These are phyloP conservation scores for Argyrosomus japonicus DNA, from an alignment of 2,113 vertebrate genomes.

Conservation along the genomic window DNA sequence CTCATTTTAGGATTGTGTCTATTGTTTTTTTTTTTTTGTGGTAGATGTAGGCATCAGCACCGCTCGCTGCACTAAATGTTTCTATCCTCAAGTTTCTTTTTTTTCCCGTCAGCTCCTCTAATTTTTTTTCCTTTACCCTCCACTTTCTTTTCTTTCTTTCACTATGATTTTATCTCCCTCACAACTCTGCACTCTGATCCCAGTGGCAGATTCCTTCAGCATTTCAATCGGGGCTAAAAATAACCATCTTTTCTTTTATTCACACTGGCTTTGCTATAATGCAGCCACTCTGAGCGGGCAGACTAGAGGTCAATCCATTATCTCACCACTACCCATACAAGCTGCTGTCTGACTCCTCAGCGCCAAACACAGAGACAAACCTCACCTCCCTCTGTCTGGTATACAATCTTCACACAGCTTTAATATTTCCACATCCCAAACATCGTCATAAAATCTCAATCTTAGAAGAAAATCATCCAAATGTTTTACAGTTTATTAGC, in stretches of 20 bases:
- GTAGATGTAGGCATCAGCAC: constrained; percentile 31
- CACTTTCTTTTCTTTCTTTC: constrained; percentile 43
- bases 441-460: constrained; percentile 1
- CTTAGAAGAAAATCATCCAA: background rate
- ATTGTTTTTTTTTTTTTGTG: constrained; percentile 61
- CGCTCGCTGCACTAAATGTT: constrained; percentile 23
- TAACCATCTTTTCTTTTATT: constrained; percentile 86
- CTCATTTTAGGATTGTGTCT: constrained; percentile 58
- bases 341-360: constrained; percentile 85
- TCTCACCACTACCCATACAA: constrained; percentile 84
- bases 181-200: constrained; percentile 62
- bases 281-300: constrained; percentile 81
- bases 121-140: constrained; percentile 46
- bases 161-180: constrained; percentile 66
- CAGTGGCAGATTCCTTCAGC: constrained; percentile 74
- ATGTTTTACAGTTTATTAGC: constrained; percentile 30
- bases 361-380: constrained; percentile 49
- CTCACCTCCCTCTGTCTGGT: constrained; percentile 36
- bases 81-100: constrained; percentile 38
- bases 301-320: constrained; percentile 89
- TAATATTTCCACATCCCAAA: constrained; percentile 22
- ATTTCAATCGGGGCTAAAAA: constrained; percentile 88
- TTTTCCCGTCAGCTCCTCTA: constrained; percentile 21
- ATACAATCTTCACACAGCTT: constrained; percentile 27
- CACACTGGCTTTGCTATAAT: constrained; percentile 86